A percentile compares a stretch with the other conserved stretches of the same genome.
phyloP scores from a whole-genome alignment of 2,888 invertebrate genomes.

The Crocallis elinguaria region DNA sequence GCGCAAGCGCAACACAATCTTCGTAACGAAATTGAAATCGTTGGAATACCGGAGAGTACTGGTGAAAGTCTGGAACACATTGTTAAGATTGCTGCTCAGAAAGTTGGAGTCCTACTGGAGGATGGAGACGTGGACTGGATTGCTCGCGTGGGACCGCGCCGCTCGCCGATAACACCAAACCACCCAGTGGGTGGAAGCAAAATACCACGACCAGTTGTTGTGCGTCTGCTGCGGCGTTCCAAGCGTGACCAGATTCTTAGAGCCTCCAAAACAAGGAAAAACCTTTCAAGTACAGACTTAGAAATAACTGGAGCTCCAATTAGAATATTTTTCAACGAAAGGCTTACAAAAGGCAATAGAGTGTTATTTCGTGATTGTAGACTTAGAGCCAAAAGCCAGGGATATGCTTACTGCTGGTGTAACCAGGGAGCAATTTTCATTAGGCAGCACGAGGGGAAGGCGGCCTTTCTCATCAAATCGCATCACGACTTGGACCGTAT shows the following conservation, averaged over 20 bases:
- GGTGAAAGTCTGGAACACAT: conserved; percentile 1
- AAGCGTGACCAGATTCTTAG: conserved; percentile 9
- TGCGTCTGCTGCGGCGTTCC: background rate
- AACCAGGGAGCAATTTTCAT: conserved; percentile 4
- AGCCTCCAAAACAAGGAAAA: conserved; percentile 4
- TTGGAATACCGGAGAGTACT: background rate
- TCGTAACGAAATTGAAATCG: background rate
- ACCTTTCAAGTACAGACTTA: background rate
- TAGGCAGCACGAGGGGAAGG: conserved; percentile 9
- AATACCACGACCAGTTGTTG: conserved; percentile 10
- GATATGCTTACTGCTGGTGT: conserved; percentile 12
- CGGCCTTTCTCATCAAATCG: background rate
- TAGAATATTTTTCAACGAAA: too few relatives aligned
- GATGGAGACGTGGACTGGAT: conserved; percentile 11
- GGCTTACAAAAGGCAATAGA: conserved; percentile 12
- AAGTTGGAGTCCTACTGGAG: conserved; percentile 4
- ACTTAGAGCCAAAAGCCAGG: background rate
- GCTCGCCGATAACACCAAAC: background rate
- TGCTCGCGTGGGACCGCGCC: conserved; percentile 3
- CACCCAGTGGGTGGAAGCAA: background rate
- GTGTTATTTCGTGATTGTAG: conserved; percentile 11
- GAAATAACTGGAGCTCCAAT: background rate
- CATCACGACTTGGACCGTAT: background rate
- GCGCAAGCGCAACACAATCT: background rate
- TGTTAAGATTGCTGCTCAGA: background rate